Percentiles rank a stretch among this genome's conserved stretches.
Conservation (phyloP, 2,888 invertebrate genomes). For the Petrolisthes manimaculis region DNA sequence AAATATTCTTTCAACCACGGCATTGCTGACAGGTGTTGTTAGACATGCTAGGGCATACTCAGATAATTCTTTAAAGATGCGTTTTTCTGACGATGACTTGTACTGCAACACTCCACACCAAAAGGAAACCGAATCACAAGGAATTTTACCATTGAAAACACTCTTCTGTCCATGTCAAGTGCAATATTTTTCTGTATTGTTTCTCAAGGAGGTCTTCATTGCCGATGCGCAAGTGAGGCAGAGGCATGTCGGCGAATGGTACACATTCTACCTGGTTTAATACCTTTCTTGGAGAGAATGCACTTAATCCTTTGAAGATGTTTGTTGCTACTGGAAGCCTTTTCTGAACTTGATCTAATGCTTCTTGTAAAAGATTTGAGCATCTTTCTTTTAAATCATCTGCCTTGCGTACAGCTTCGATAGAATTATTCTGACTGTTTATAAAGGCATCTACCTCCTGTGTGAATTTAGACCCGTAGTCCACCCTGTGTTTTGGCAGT, state of each 20-base stretch:
- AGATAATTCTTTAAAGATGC: slow-evolving; percentile 31
- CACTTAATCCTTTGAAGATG: too few species aligned
- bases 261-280: slow-evolving; percentile 13
- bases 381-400: slow-evolving; percentile 16
- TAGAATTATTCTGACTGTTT: slow-evolving; percentile 17
- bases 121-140: slow-evolving; percentile 24
- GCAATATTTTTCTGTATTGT: slow-evolving; percentile 31
- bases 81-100: slow-evolving; percentile 30
- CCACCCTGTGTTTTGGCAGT: slow-evolving; percentile 21
- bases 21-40: slow-evolving; percentile 36
- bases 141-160: slow-evolving; percentile 39
- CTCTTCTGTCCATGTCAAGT: slow-evolving; percentile 24
- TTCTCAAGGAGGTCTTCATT: slow-evolving; percentile 31
- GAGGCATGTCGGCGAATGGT: background rate
- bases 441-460: background rate
- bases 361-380: too few species aligned
- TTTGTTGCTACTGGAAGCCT: too few species aligned
- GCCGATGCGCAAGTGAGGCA: slow-evolving; percentile 28
- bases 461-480: too few species aligned
- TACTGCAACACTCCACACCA: slow-evolving; percentile 14
- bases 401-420: slow-evolving; percentile 3
- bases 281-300: slow-evolving; percentile 10
- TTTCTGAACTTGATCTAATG: too few species aligned
- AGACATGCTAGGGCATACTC: slow-evolving; percentile 31
- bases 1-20: slow-evolving; percentile 34